Base-by-base conservation (phyloP, 2,888 invertebrate species). In the Bimastos eiseni region DNA sequence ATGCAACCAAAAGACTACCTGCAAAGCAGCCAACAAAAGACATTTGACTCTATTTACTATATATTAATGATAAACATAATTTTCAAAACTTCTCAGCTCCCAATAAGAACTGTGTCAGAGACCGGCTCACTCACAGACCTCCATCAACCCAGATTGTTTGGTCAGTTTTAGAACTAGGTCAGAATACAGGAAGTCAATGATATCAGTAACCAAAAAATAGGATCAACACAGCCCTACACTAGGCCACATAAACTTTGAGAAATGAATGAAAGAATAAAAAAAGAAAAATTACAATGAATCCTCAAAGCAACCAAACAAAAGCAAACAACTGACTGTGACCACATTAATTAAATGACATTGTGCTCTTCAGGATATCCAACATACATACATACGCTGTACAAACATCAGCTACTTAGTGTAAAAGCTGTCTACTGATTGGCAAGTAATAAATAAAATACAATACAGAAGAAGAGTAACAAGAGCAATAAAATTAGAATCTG, bases 1-100 rank as follows among this genome's bases (percentile, higher is more conserved):
- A 93, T 2, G 95, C 93, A 5, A 95, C 94, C 91, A 95, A 92
- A 41, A 95, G 92, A 92, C 95, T 94, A 11, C 95, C 95, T 95
- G 92, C 19, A 92, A 91, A 70, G 24, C 70, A 70, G 70, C 70
- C 70, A n/a, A n/a, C 70, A 70, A n/a, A n/a, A n/a, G n/a, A 70
- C n/a, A 70, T n/a, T 70, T 70, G 70, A 30, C n/a, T 3, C 30
- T 13, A 4, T 30, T 55, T 30, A 24, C 24, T 6, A 55, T 30
- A 55, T 30, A 19, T n/a, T n/a, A 2, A 44, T 19, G 44, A 44
- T 44, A 44, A 44, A 41, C 15, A 6, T 41, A 41, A 41, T 6
- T 15, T 41, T 41, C 41, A 41, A 41, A 41, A 15, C 41, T 49
- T 49, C 49, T 49, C 49, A 49, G 49, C 21, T 4, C 21, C 49